Conservation (phyloP, 2,797 vertebrate species). For the Propithecus perrieri region DNA sequence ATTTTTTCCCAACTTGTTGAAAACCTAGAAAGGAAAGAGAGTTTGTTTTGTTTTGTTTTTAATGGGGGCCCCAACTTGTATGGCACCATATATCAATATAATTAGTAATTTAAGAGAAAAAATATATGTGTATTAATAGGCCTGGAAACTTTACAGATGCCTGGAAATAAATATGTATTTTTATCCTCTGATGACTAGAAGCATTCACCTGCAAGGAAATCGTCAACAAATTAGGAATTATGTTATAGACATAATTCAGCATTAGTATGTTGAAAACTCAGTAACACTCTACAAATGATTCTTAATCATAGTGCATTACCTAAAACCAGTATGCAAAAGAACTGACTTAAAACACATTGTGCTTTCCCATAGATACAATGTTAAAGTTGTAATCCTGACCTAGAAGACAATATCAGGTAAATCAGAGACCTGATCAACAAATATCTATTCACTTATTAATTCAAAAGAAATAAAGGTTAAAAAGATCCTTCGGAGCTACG, state of each 20-base stretch:
- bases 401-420: not conserved
- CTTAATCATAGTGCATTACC: not conserved
- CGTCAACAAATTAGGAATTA: constrained; percentile 9
- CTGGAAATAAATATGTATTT: not conserved
- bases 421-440: constrained; percentile 2
- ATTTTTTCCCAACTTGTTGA: not conserved
- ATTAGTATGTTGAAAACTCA: not conserved
- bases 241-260: not conserved
- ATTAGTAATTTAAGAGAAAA: constrained; percentile 2
- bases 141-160: not conserved
- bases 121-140: not conserved
- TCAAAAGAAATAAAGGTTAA: not conserved
- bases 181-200: constrained; percentile 1
- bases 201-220: not conserved
- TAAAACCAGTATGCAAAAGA: constrained; percentile 33
- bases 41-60: not conserved
- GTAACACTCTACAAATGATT: not conserved
- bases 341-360: not conserved
- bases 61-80: not conserved
- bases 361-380: not conserved
- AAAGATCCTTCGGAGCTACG: not conserved
- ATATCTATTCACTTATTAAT: not conserved
- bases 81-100: not conserved
- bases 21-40: not conserved
- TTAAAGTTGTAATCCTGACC: not conserved